These are phyloP conservation scores for Danio jaintianensis DNA, from an alignment of 2,797 vertebrate genomes.

Conservation along the genomic window DNA sequence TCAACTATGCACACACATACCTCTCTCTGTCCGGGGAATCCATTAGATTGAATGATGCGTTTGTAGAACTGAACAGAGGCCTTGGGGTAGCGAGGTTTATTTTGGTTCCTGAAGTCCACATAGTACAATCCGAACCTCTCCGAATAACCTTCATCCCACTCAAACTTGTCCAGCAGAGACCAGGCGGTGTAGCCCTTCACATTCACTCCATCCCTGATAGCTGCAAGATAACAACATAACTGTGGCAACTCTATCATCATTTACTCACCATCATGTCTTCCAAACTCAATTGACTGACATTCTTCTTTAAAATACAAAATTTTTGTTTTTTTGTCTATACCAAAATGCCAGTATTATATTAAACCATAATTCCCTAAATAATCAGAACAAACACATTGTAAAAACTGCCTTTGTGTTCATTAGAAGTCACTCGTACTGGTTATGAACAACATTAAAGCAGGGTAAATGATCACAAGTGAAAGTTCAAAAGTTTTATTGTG, in stretches of 20 bases:
- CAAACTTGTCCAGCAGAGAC: constrained; percentile 95
- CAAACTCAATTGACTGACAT: neutral
- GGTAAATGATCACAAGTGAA: neutral
- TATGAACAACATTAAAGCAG: neutral
- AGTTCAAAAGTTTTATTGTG: neutral
- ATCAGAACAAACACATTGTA: constrained; percentile 1
- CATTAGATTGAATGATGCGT: constrained; percentile 86
- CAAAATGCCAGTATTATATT: neutral
- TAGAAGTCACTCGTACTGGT: neutral
- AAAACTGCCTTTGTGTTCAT: neutral
- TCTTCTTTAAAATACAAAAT: neutral
- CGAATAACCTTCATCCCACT: constrained; percentile 93
- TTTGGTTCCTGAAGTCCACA: constrained; percentile 87
- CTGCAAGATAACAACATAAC: constrained; percentile 68
- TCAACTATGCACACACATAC: constrained; percentile 63
- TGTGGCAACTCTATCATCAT: neutral
- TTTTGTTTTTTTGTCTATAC: neutral
- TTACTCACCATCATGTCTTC: neutral
- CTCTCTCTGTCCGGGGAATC: constrained; percentile 91
- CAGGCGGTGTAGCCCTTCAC: constrained; percentile 91
- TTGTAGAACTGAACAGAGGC: constrained; percentile 91
- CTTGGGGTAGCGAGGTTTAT: constrained; percentile 92
- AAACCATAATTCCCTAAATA: neutral
- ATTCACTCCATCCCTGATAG: constrained; percentile 91
- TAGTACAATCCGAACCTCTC: constrained; percentile 93